These are phyloP conservation scores for Halcyon senegalensis DNA, from an alignment of 2,113 vertebrate species.

Conservation along the genomic window DNA sequence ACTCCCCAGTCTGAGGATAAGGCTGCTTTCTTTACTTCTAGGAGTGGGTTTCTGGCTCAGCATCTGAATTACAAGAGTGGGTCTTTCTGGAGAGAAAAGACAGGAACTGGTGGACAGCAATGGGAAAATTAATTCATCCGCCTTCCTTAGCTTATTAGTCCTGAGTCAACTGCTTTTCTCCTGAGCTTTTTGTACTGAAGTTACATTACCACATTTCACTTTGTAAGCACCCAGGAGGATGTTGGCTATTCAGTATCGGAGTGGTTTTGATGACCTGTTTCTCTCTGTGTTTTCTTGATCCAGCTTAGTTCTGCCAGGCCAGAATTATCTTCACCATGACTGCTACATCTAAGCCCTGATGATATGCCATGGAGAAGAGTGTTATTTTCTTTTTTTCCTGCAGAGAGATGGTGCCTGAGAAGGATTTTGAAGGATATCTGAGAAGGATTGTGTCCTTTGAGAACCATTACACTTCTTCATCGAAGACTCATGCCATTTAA, in stretches of 20 bases:
- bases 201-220: not conserved
- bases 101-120: not conserved
- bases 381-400: not conserved
- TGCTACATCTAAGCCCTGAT: not conserved
- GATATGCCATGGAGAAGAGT: not conserved
- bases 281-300: not conserved
- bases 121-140: not conserved
- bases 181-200: not conserved
- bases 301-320: not conserved
- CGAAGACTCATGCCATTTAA: not conserved
- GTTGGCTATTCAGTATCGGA: not conserved
- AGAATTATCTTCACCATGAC: not conserved
- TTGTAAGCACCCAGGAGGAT: not conserved
- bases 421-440: not conserved
- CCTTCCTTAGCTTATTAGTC: not conserved
- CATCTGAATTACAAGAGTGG: not conserved
- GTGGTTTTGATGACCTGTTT: not conserved
- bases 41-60: not conserved
- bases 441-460: not conserved
- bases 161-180: not conserved
- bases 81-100: not conserved
- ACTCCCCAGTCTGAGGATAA: not conserved
- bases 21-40: not conserved
- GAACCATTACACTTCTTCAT: not conserved
- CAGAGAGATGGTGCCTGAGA: not conserved